These are phyloP conservation scores for Schizaphis graminum DNA, from an alignment of 2,888 invertebrate species.

Conservation along the genomic window DNA sequence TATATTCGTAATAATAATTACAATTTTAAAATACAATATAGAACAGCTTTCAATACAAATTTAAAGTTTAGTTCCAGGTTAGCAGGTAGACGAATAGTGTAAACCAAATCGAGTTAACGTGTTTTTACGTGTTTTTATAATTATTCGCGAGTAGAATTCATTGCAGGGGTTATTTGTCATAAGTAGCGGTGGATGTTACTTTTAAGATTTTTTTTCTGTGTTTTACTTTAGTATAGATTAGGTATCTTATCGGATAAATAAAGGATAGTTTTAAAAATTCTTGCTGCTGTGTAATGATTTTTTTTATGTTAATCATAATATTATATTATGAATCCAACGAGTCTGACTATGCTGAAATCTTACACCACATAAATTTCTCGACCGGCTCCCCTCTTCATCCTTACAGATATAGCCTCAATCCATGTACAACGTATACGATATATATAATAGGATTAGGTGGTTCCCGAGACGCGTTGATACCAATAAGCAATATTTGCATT, in stretches of 20 bases:
- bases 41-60: too few species aligned
- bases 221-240: not conserved
- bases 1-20: not conserved
- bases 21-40: not conserved
- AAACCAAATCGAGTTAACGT: too few species aligned
- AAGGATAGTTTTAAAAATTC: not conserved
- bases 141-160: too few species aligned
- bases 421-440: not conserved
- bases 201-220: too few species aligned
- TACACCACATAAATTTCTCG: not conserved
- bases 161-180: too few species aligned
- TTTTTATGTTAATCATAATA: not conserved
- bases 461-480: constrained; percentile 5
- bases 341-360: not conserved
- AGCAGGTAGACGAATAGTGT: too few species aligned
- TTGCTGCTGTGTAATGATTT: not conserved
- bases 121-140: too few species aligned
- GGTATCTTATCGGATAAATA: not conserved
- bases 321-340: too few species aligned
- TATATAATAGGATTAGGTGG: constrained; percentile 52
- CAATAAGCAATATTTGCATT: constrained; percentile 58
- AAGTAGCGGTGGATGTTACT: too few species aligned
- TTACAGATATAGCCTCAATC: not conserved
- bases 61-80: not conserved
- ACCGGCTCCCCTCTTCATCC: not conserved